Evolutionary conservation across 2,113 vertebrate species (phyloP).

Genomic region (Vulpes vulpes): DNA sequence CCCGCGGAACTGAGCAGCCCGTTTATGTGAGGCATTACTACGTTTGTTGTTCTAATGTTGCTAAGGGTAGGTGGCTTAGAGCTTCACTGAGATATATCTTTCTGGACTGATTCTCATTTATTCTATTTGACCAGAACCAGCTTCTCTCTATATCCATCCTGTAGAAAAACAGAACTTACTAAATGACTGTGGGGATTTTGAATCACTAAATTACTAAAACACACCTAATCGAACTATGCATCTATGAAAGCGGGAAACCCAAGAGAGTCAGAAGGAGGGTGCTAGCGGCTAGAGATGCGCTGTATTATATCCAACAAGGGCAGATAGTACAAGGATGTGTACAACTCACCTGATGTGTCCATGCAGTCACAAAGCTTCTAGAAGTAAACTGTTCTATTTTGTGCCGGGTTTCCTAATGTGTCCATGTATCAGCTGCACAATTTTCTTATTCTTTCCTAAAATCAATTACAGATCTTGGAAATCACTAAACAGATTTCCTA

Average conservation of each 20-base stretch:
- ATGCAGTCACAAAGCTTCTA: background rate
- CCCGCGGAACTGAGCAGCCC: background rate
- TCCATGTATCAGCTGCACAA: background rate
- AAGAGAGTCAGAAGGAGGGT: background rate
- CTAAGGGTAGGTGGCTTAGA: background rate
- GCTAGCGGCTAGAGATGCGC: background rate
- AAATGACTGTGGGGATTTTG: background rate
- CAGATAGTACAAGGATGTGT: fast-evolving
- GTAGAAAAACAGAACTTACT: background rate
- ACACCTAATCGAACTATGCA: background rate
- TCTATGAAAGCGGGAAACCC: background rate
- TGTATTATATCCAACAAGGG: no score
- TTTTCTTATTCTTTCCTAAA: background rate
- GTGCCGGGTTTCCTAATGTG: background rate
- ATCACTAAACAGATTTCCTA: background rate
- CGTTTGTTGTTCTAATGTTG: background rate
- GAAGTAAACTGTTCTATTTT: background rate
- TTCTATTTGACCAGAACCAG: background rate
- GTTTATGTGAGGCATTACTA: background rate
- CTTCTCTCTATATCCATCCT: background rate
- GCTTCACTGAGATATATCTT: background rate
- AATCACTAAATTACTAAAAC: background rate
- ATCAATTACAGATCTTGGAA: background rate
- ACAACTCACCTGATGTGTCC: background rate
- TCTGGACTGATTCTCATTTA: background rate